Evolutionary conservation across 2,113 vertebrate genomes (phyloP), one percentile per base, ranked within the genome.

Genomic region (Capreolus pygargus): DNA sequence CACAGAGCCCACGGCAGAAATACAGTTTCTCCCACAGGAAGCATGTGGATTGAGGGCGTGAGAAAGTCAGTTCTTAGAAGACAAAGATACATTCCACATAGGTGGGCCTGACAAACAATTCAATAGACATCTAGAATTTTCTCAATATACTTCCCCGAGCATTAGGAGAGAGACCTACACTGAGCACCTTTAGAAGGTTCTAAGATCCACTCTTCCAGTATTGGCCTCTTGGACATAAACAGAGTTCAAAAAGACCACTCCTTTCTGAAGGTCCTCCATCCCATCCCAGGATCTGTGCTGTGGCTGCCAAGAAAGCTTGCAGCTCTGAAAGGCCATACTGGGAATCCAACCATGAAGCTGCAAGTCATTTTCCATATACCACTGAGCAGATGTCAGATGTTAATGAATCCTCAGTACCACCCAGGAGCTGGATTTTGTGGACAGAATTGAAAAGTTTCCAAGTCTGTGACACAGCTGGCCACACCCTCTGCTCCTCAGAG

Each of bases 391-490:
- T 97, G 96, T 86, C 86, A 61, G 91, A 96, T 54, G 93, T 93
- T 97, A 94, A 85, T 85, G 95, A 96, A 91, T 81, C 89, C 91
- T 98, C 95, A 86, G 79, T 92, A 92, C 96, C 94, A 97, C 95
- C 96, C 96, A 94, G 89, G 93, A 97, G 93, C 61, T 97, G 74
- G 54, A 54, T 86, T 96, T 82, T 89, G 82, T 52, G 81, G 89
- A 96, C 47, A 86, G 70, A 95, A 61, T 21, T 33, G 70, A 88
- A 92, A 95, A 70, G 39, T 15, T 70, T 97, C 94, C 92, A 94
- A 94, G 64, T 50, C 27, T 67, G 60, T 98, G 95, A 97, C 88
- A 90, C 6, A 94, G 33, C 4, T n/a, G 30, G 93, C 39, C 78
- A 83, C 27, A 14, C 93, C 95, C 85, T 97, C 92, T 74, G n/a